Evolutionary conservation across 1,140 invertebrate genomes (phyloP).

Genomic region (Zeugodacus cucurbitae): DNA sequence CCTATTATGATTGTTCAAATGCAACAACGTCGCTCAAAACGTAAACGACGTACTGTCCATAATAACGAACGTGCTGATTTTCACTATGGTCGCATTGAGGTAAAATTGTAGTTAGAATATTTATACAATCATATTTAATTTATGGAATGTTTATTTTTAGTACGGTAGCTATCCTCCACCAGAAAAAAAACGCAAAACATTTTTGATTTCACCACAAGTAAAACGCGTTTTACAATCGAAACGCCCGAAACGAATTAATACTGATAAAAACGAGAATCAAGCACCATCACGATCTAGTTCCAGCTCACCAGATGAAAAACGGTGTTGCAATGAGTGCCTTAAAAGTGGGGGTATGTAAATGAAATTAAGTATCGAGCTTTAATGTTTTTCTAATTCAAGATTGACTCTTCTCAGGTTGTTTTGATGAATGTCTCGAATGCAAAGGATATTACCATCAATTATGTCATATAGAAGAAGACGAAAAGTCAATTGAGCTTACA

Average conservation of each 20-base stretch:
- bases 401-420: not conserved
- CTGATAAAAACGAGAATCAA: constrained; percentile 33
- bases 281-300: constrained; percentile 43
- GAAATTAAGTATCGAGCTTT: not conserved
- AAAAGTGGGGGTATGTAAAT: constrained; percentile 30
- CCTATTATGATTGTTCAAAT: constrained; percentile 56
- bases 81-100: constrained; percentile 64
- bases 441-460: constrained; percentile 42
- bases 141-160: not conserved
- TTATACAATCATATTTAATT: not conserved
- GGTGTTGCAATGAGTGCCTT: constrained; percentile 45
- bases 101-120: constrained; percentile 18
- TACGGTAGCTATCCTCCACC: constrained; percentile 29
- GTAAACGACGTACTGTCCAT: constrained; percentile 60
- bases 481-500: not conserved
- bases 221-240: constrained; percentile 40
- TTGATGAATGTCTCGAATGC: constrained; percentile 44
- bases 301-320: constrained; percentile 47
- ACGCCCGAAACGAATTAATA: constrained; percentile 36
- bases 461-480: constrained; percentile 43
- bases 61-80: constrained; percentile 60
- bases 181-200: constrained; percentile 43
- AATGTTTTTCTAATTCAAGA: not conserved
- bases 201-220: constrained; percentile 41
- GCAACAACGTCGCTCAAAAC: constrained; percentile 59